These are phyloP conservation scores for Drosophila pruinosa DNA, from an alignment of 1,140 invertebrate species.

Conservation along the genomic window DNA sequence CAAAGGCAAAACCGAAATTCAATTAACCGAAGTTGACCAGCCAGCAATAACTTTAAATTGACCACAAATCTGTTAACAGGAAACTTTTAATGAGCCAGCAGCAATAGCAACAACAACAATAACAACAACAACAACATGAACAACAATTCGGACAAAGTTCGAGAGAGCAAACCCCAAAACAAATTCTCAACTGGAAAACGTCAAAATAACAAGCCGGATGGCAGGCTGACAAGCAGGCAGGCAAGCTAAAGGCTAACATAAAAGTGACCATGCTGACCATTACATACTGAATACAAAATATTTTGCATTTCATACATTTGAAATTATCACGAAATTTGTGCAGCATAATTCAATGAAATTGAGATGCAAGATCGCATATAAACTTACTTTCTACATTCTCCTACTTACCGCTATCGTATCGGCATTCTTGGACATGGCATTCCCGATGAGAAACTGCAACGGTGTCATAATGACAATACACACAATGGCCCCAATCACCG, in stretches of 20 bases:
- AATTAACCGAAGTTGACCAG: constrained; percentile 45
- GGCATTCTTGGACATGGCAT: constrained; percentile 88
- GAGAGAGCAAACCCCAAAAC: constrained; percentile 9
- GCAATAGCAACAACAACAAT: constrained; percentile 8
- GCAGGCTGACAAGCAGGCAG: constrained; percentile 4
- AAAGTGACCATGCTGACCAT: constrained; percentile 6
- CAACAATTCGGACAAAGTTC: constrained; percentile 6
- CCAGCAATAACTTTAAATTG: constrained; percentile 57
- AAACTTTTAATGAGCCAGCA: constrained; percentile 52
- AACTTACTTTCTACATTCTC: too few species aligned
- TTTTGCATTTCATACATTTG: neutral
- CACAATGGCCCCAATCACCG: constrained; percentile 89
- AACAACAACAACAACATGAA: constrained; percentile 2
- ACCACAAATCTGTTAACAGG: constrained; percentile 62
- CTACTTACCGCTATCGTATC: constrained; percentile 86
- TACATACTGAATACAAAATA: neutral
- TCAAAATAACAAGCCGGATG: constrained; percentile 15
- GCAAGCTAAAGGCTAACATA: constrained; percentile 21
- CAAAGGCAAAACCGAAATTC: constrained; percentile 42
- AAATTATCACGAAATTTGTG: constrained; percentile 19
- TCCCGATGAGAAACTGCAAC: constrained; percentile 88
- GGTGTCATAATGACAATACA: constrained; percentile 88
- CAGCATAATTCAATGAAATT: constrained; percentile 9
- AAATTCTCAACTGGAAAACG: constrained; percentile 29
- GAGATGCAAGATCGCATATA: neutral